phyloP scores from a whole-genome alignment of 2,888 invertebrate species.

The Chloromyia formosa region DNA sequence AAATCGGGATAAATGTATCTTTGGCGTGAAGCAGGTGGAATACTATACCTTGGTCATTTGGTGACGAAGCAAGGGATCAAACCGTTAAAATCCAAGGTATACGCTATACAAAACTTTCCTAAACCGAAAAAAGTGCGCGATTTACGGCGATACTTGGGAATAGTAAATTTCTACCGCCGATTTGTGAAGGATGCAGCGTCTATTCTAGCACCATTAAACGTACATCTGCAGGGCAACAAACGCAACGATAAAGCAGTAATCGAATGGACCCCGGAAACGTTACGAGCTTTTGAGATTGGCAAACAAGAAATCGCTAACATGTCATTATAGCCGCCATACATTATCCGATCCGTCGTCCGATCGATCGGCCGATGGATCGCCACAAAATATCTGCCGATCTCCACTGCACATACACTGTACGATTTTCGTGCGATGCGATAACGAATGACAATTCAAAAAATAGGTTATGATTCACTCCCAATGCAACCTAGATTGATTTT shows the following conservation, averaged over 20 bases:
- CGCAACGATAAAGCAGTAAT: neutral
- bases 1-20: neutral
- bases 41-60: neutral
- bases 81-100: neutral
- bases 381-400: too few relatives aligned
- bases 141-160: neutral
- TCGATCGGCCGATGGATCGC: too few relatives aligned
- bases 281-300: neutral
- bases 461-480: too few relatives aligned
- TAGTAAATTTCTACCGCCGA: neutral
- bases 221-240: neutral
- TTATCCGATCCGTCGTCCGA: too few relatives aligned
- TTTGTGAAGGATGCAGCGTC: neutral
- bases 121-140: neutral
- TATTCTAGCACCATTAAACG: neutral
- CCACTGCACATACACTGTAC: too few relatives aligned
- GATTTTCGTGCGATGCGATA: too few relatives aligned
- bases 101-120: neutral
- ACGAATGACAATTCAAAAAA: too few relatives aligned
- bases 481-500: too few relatives aligned
- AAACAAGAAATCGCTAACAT: neutral
- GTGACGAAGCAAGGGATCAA: neutral
- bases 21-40: too few relatives aligned
- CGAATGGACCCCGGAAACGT: neutral
- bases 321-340: too few relatives aligned